Evolutionary conservation across 2,797 vertebrate genomes (phyloP), one percentile per base, ranked within the genome.

Genomic region (Fistularia commersonii): DNA sequence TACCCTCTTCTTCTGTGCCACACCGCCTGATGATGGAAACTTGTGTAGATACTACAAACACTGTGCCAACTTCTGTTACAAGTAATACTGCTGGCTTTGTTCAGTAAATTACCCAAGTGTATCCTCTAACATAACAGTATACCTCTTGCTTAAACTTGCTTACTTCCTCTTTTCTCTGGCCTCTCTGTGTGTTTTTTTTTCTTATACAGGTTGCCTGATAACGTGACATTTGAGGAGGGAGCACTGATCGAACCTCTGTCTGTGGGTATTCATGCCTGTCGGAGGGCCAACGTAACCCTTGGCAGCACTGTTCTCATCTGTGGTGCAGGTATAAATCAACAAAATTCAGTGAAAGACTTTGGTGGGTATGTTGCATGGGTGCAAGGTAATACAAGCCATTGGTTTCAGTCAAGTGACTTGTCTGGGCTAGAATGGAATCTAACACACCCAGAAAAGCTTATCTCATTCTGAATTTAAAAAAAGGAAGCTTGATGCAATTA

Each of bases 191-290:
- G 15, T 50, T 11, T 32, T 15, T 35, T 13, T 23, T 31, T 32
- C 3, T 49, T 33, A n/a, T n/a, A n/a, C 54, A 99, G 97, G 84
- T 88, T 99, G 76, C 97, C 97, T 15, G 93, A 98, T 60, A 92
- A 90, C 1, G 91, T 99, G 72, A 96, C 93, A 2, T 98, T 90
- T 86, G 97, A 99, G 77, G 97, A 99, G 84, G 97, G 96, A 38
- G 97, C 97, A 13, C 88, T 99, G 23, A 89, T 98, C 0, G 97
- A 99, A 69, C 97, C 97, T 0, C 90, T 99, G 7, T 99, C 97
- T 0, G 97, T 99, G 73, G 97, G 94, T 45, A 98, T 99, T 69
- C 92, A 99, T 1, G 94, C 96, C 57, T 99, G 97, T 69, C 90
- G 81, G 63, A 87, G 95, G 69, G 96, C 88, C 0, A 92, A 90